phyloP scores from a whole-genome alignment of 2,888 invertebrate species.

The Piscicola geometra region DNA sequence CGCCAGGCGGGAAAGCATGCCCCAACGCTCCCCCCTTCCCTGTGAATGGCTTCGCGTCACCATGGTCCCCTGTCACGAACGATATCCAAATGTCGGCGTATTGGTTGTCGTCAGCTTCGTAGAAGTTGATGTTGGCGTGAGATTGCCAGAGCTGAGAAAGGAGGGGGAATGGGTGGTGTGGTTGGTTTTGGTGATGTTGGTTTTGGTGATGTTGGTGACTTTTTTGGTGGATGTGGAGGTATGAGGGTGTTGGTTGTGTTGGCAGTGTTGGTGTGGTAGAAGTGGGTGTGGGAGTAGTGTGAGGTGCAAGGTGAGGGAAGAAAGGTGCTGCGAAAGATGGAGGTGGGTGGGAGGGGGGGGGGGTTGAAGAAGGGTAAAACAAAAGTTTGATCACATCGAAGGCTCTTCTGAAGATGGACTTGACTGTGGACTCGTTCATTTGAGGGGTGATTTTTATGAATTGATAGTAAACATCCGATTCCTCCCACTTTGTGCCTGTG shows the following conservation, averaged over 20 bases:
- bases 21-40: slow-evolving; percentile 19
- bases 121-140: neutral
- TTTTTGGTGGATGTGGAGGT: neutral
- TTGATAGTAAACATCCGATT: too few relatives aligned
- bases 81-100: neutral
- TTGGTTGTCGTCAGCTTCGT: neutral
- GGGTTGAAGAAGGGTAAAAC: too few relatives aligned
- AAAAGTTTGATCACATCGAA: neutral
- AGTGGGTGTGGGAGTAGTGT: too few relatives aligned
- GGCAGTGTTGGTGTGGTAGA: neutral
- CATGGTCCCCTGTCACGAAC: slow-evolving; percentile 14
- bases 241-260: too few relatives aligned
- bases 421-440: neutral
- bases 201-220: neutral
- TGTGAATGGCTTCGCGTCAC: slow-evolving; percentile 20
- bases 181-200: neutral
- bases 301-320: too few relatives aligned
- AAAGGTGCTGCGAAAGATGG: too few relatives aligned
- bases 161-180: neutral
- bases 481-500: too few relatives aligned
- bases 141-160: neutral
- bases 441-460: neutral
- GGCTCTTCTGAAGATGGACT: neutral
- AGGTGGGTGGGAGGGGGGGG: too few relatives aligned
- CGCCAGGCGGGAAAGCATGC: slow-evolving; percentile 17